Evolutionary conservation across 2,888 invertebrate genomes (phyloP).

Genomic region (Meliscaeva auricollis): DNA sequence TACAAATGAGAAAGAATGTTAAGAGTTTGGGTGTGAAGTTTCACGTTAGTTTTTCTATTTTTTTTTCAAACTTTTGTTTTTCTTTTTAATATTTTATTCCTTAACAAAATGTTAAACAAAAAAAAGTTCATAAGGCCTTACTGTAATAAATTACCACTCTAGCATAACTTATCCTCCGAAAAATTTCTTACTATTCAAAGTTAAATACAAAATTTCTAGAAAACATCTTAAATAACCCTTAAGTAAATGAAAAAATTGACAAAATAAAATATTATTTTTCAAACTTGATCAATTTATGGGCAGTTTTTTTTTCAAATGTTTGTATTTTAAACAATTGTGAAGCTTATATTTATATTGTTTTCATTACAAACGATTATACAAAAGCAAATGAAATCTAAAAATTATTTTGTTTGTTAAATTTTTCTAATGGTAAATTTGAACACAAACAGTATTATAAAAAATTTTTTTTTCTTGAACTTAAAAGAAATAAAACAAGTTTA

Average conservation of each 20-base stretch:
- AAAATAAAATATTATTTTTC: neutral
- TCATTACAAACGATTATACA: too few relatives aligned
- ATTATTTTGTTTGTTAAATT: too few relatives aligned
- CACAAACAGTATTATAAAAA: too few relatives aligned
- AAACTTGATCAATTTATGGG: neutral
- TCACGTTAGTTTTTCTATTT: neutral
- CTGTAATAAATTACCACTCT: slow-evolving; percentile 57
- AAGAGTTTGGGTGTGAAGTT: neutral
- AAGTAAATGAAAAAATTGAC: neutral
- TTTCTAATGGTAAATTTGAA: too few relatives aligned
- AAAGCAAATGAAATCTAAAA: too few relatives aligned
- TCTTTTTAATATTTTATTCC: neutral
- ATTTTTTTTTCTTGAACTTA: too few relatives aligned
- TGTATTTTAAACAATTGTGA: too few relatives aligned
- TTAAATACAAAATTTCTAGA: neutral
- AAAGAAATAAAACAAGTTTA: too few relatives aligned
- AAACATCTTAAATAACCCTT: neutral
- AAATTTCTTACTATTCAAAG: neutral
- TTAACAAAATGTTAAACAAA: slow-evolving; percentile 15
- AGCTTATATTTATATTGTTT: too few relatives aligned
- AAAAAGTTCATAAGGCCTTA: slow-evolving; percentile 41
- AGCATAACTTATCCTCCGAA: slow-evolving; percentile 40
- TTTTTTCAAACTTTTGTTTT: neutral
- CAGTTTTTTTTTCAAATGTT: too few relatives aligned
- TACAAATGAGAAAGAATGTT: neutral